phyloP scores from a whole-genome alignment of 2,113 vertebrate genomes.

The Zosterops pallidus region DNA sequence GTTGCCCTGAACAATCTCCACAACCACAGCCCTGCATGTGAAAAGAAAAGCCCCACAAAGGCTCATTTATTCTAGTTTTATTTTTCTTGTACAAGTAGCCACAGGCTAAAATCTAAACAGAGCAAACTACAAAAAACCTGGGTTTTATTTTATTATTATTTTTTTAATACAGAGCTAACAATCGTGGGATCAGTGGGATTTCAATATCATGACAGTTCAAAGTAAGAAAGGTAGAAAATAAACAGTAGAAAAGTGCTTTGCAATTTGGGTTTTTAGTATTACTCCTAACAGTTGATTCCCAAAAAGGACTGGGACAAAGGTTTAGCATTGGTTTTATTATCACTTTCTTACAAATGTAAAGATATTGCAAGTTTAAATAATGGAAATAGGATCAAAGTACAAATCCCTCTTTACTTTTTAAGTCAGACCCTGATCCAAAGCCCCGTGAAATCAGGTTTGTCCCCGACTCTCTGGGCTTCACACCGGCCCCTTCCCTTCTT shows the following conservation, averaged over 20 bases:
- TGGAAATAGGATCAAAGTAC: background rate
- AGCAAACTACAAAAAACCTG: slow-evolving; percentile 60
- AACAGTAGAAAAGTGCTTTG: slow-evolving; percentile 64
- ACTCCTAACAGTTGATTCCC: background rate
- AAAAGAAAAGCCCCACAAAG: background rate
- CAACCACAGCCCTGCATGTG: background rate
- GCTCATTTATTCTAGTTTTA: slow-evolving; percentile 65
- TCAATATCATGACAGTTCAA: slow-evolving; percentile 46
- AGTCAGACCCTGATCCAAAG: background rate
- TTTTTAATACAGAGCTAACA: slow-evolving; percentile 61
- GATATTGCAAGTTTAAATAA: background rate
- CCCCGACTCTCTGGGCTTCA: accelerated
- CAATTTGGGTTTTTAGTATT: slow-evolving; percentile 38
- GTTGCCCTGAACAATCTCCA: accelerated
- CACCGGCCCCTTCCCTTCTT: background rate
- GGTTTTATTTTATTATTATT: background rate
- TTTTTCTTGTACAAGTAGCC: slow-evolving; percentile 69
- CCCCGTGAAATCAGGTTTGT: background rate
- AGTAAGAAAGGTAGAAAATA: slow-evolving; percentile 58
- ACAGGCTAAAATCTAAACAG: slow-evolving; percentile 73
- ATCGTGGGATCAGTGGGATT: slow-evolving; percentile 65
- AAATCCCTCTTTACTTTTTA: slow-evolving; percentile 15
- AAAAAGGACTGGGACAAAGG: background rate
- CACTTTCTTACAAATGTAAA: background rate
- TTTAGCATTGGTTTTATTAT: background rate